phyloP scores from a whole-genome alignment of 2,797 vertebrate genomes.

The Falco columbarius region DNA sequence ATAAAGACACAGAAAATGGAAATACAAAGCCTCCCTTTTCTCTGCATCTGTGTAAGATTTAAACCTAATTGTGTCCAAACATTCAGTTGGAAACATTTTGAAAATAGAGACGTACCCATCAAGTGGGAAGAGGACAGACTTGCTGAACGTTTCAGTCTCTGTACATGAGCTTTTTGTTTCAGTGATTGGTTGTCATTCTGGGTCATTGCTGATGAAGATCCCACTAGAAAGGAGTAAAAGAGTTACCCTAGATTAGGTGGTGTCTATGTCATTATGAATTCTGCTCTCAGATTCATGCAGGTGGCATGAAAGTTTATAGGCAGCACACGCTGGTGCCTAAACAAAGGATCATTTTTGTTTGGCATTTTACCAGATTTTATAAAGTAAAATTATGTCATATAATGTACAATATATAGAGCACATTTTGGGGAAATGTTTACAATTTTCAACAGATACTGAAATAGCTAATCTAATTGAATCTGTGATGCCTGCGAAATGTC shows the following conservation, averaged over 20 bases:
- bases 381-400: background rate
- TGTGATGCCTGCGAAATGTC: slow-evolving; percentile 42
- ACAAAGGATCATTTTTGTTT: background rate
- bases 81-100: background rate
- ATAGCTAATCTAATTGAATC: slow-evolving; percentile 52
- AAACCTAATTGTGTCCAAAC: background rate
- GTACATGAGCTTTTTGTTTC: background rate
- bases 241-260: slow-evolving; percentile 18
- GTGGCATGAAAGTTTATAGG: slow-evolving; percentile 21
- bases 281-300: slow-evolving; percentile 28
- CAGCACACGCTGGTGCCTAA: background rate
- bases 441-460: slow-evolving; percentile 29
- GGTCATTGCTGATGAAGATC: slow-evolving; percentile 53
- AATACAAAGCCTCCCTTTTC: background rate
- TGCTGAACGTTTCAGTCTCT: background rate
- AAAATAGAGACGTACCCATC: background rate
- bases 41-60: background rate
- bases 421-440: slow-evolving; percentile 1
- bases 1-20: background rate
- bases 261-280: slow-evolving; percentile 31
- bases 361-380: background rate
- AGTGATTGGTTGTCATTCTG: slow-evolving; percentile 34
- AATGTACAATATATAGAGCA: background rate
- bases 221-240: slow-evolving; percentile 15
- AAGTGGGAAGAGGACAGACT: background rate